Percentiles rank a stretch among this genome's conserved stretches.
Conservation (phyloP, 1,140 invertebrate genomes). For the Polyergus mexicanus region DNA sequence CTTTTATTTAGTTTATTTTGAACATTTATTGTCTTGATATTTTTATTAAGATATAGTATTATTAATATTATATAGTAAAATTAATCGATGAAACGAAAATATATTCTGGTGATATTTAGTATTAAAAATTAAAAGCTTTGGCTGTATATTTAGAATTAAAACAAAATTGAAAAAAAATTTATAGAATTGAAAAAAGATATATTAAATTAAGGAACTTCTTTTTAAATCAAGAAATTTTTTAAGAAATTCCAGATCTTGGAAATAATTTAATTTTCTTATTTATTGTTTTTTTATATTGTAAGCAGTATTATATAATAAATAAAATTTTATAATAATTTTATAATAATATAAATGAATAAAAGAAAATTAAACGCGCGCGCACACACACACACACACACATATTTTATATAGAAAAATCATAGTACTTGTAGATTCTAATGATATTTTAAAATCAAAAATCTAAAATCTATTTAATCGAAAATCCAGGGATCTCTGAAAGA, state of each 20-base stretch:
- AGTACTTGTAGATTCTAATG: not conserved
- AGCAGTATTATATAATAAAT: constrained; percentile 30
- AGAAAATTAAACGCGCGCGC: not conserved
- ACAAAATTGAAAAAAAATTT: not conserved
- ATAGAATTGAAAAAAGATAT: not conserved
- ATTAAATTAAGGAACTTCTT: not conserved
- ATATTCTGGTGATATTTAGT: constrained; percentile 40
- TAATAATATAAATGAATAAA: constrained; percentile 17
- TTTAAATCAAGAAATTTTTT: constrained; percentile 5
- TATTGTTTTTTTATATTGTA: constrained; percentile 19
- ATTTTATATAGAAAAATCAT: not conserved
- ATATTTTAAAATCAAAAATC: constrained; percentile 13
- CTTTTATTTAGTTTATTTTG: constrained; percentile 36
- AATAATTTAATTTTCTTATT: constrained; percentile 19
- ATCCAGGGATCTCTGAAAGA: constrained; percentile 1
- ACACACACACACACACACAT: too few species aligned
- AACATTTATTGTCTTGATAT: constrained; percentile 33
- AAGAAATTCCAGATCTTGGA: not conserved
- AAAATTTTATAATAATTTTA: constrained; percentile 20
- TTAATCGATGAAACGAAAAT: constrained; percentile 6
- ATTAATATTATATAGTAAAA: constrained; percentile 28
- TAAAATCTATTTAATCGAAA: constrained; percentile 12
- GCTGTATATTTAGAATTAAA: constrained; percentile 3
- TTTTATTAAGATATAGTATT: constrained; percentile 40
- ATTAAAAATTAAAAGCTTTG: constrained; percentile 20